Evolutionary conservation across 2,797 vertebrate genomes (phyloP).

Genomic region (Sebastes kiyomatsui): DNA sequence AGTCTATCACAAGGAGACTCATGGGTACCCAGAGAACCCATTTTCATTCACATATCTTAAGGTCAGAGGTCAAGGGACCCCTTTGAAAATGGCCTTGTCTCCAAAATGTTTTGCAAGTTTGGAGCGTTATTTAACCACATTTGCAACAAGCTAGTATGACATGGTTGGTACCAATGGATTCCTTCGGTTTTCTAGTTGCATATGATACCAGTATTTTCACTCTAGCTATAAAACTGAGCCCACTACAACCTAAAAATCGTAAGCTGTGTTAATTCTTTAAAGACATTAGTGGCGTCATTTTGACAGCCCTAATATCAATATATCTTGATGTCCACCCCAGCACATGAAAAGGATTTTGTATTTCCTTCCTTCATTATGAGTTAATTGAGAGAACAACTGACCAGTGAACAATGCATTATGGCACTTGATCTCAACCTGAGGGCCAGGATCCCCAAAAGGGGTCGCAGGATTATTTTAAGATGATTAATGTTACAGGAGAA

Average conservation of each 20-base stretch:
- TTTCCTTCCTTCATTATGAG: background rate
- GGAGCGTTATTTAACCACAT: too few relatives aligned
- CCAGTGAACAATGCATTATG: background rate
- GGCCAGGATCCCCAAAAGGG: background rate
- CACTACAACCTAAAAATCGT: accelerated
- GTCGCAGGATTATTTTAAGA: background rate
- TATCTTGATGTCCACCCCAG: accelerated
- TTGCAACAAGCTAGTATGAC: too few relatives aligned
- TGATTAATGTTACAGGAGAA: background rate
- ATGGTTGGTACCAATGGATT: too few relatives aligned
- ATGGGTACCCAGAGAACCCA: too few relatives aligned
- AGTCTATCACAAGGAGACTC: background rate
- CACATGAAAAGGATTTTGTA: background rate
- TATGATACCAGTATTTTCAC: too few relatives aligned
- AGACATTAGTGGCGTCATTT: too few relatives aligned
- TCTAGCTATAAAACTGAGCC: too few relatives aligned
- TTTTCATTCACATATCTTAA: too few relatives aligned
- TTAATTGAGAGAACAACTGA: background rate
- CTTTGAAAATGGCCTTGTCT: accelerated
- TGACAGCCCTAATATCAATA: too few relatives aligned
- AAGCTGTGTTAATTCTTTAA: accelerated
- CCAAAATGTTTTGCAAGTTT: too few relatives aligned
- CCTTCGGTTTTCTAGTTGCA: too few relatives aligned
- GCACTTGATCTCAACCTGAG: background rate
- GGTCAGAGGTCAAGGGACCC: too few relatives aligned